Percentiles rank a stretch among this genome's conserved stretches.
Evolutionary conservation across 2,888 invertebrate species (phyloP).

Genomic region (Apamea crenata): DNA sequence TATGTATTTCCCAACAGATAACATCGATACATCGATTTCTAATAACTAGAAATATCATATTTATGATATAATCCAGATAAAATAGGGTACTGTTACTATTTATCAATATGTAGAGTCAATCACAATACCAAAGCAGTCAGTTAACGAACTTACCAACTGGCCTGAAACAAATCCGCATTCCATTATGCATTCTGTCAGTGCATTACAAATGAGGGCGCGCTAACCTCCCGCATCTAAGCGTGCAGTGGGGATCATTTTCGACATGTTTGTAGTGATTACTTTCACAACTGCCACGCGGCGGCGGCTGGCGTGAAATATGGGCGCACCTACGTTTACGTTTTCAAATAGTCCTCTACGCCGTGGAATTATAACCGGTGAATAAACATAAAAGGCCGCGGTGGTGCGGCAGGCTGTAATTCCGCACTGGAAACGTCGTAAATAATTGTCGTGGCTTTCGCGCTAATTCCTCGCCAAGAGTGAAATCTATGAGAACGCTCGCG

Average conservation of each 20-base stretch:
- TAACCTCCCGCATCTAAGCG: conserved; percentile 70
- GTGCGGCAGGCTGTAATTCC: conserved; percentile 80
- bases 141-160: conserved; percentile 67
- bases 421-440: conserved; percentile 84
- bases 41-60: conserved; percentile 16
- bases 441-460: conserved; percentile 84
- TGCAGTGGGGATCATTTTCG: conserved; percentile 80
- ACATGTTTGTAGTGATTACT: conserved; percentile 85
- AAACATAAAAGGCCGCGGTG: conserved; percentile 83
- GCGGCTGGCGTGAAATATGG: conserved; percentile 82
- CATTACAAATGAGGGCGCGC: conserved; percentile 79
- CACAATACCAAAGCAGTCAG: conserved; percentile 53
- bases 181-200: conserved; percentile 84
- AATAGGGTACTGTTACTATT: conserved; percentile 11
- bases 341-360: conserved; percentile 83
- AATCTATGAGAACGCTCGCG: conserved; percentile 80
- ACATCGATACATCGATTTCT: conserved; percentile 35
- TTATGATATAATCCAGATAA: not conserved
- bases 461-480: conserved; percentile 82
- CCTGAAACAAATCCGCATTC: conserved; percentile 72
- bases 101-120: conserved; percentile 37
- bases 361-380: conserved; percentile 86
- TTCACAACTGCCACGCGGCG: conserved; percentile 81
- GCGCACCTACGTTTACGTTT: conserved; percentile 84
- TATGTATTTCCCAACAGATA: conserved; percentile 45